Base-by-base conservation (phyloP, 2,888 invertebrate genomes). In the Mongoloraphidia duomilia region DNA sequence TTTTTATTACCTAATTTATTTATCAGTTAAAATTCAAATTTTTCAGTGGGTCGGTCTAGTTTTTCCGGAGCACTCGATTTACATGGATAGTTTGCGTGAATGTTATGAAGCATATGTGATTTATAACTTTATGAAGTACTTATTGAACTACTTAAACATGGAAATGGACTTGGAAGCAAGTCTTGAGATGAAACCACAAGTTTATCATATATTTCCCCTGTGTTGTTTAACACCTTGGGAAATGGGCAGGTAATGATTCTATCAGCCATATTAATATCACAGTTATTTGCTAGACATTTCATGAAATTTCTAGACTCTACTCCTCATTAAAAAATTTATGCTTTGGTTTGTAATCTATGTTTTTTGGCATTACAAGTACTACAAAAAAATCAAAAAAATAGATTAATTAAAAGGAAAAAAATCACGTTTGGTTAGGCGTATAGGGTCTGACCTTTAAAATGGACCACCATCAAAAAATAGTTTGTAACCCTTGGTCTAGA, bases 21-120 rank as follows among this genome's bases (percentile, higher is more conserved):
- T 26, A 26, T 3, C 44, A 12, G 14, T 17, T 38, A 17, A 10
- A 40, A 14, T 26, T 35, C 26, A 17, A 35, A 13, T 43, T 34
- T 50, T 38, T 37, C 64, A 83, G 82, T 92, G 90, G 90, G 74
- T 92, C 58, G 94, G 94, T 3, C 70, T 96, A 53, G 74, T 85
- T 46, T 92, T 88, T 65, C 91, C 92, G 1, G 76, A 82, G 56
- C 82, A 84, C 59, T 88, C 92, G 39, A 91, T 96, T 56, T 95
- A 94, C 65, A 80, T 94, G 61, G 94, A 96, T 67, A 90, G 91
- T 57, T 67, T 90, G 46, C 75, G 95, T 64, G 95, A 96, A 72
- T 95, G 94, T 65, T 96, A 95, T 64, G 96, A 96, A 71, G 95
- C 94, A 1, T 96, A 94, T 72, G 95, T 95, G 3, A 95, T 96